phyloP scores from a whole-genome alignment of 2,888 invertebrate species.

The Drosophila gaucha region DNA sequence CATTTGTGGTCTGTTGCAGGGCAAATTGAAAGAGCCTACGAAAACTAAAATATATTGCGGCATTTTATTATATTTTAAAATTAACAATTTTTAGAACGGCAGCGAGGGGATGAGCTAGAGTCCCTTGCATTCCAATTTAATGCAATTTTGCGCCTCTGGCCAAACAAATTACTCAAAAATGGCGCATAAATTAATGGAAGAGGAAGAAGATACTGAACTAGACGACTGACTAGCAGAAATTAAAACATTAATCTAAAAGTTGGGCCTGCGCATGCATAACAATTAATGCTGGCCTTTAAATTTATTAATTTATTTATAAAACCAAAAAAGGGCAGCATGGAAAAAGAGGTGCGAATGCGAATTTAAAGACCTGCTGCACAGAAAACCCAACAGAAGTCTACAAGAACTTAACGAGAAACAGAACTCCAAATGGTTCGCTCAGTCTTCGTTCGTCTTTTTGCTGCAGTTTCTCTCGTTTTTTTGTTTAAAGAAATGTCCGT shows the following conservation, averaged over 20 bases:
- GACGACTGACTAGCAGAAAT: conserved; percentile 60
- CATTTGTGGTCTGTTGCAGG: conserved; percentile 21
- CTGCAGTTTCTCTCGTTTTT: conserved; percentile 9
- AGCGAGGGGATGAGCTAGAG: background rate
- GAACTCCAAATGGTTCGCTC: conserved; percentile 36
- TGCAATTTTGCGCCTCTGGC: conserved; percentile 62
- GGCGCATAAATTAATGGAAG: conserved; percentile 64
- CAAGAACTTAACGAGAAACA: conserved; percentile 35
- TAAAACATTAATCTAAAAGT: conserved; percentile 71
- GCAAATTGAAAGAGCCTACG: conserved; percentile 52
- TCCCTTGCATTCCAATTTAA: conserved; percentile 60
- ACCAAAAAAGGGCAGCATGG: conserved; percentile 47
- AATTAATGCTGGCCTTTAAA: conserved; percentile 79
- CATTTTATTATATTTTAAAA: conserved; percentile 66
- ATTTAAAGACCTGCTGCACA: conserved; percentile 32
- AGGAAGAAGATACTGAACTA: conserved; percentile 21
- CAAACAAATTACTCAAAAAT: conserved; percentile 69
- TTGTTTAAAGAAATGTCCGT: conserved; percentile 72
- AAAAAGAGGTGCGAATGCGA: conserved; percentile 63
- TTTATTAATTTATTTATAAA: conserved; percentile 82
- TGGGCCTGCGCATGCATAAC: conserved; percentile 53
- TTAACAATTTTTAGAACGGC: conserved; percentile 55
- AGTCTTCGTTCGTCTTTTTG: conserved; percentile 28
- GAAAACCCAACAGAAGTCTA: conserved; percentile 20
- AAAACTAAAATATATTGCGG: conserved; percentile 50